Conservation (phyloP, 2,797 vertebrate species). For the Sarcophilus harrisii region DNA sequence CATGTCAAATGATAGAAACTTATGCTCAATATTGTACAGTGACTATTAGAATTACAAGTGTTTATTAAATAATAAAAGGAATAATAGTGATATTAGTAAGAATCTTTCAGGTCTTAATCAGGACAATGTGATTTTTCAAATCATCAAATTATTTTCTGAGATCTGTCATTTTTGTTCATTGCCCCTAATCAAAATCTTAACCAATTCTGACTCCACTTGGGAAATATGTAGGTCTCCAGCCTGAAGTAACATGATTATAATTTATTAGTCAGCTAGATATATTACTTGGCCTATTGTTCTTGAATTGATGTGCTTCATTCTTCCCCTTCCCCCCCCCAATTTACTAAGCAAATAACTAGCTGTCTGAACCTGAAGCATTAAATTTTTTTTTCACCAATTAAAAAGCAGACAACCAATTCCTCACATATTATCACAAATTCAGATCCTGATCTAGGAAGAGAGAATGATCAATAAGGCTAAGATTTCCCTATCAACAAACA, state of each 20-base stretch:
- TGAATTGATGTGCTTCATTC: neutral
- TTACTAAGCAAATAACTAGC: constrained; percentile 5
- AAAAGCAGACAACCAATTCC: constrained; percentile 18
- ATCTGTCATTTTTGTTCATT: constrained; percentile 22
- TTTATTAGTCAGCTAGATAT: neutral
- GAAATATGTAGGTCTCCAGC: neutral
- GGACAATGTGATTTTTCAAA: constrained; percentile 7
- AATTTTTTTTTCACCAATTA: constrained; percentile 28
- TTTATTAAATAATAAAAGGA: neutral
- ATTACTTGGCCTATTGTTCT: neutral
- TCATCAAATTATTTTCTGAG: constrained; percentile 14
- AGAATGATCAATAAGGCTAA: neutral
- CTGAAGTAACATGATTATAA: neutral
- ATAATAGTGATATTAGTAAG: neutral
- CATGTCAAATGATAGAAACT: neutral
- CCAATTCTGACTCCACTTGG: neutral
- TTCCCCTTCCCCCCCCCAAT: neutral
- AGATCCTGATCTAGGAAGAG: neutral
- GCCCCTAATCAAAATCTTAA: neutral
- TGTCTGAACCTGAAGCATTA: neutral
- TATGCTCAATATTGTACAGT: neutral
- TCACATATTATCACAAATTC: neutral
- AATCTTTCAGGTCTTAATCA: constrained; percentile 18
- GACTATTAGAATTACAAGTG: neutral
- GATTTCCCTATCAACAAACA: neutral